Evolutionary conservation across 2,113 vertebrate genomes (phyloP).

Genomic region (Ellobius talpinus): DNA sequence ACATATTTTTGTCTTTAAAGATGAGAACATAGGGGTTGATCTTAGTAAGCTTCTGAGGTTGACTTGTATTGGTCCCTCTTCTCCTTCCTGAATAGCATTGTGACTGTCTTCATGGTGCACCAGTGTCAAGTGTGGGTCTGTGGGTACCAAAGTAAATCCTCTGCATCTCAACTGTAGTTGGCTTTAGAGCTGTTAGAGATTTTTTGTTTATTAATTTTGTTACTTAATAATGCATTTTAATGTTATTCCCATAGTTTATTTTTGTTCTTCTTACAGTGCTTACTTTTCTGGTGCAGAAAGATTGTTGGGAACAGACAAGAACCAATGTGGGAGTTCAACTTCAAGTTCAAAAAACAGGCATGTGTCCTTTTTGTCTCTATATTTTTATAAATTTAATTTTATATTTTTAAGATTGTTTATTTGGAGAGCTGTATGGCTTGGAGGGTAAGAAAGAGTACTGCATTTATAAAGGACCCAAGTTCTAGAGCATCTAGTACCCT

Average conservation of each 20-base stretch:
- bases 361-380: conserved; percentile 55
- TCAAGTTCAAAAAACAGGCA: conserved; percentile 98
- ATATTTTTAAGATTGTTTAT: not conserved
- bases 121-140: conserved; percentile 14
- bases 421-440: not conserved
- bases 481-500: not conserved
- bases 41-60: conserved; percentile 56
- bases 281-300: conserved; percentile 97
- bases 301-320: conserved; percentile 93
- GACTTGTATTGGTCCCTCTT: conserved; percentile 68
- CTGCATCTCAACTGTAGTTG: conserved; percentile 31
- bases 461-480: not conserved
- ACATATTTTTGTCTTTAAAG: conserved; percentile 63
- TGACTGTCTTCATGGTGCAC: conserved; percentile 49
- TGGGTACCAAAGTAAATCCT: conserved; percentile 39
- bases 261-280: conserved; percentile 90
- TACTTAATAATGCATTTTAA: conserved; percentile 8
- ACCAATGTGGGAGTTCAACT: conserved; percentile 98
- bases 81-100: conserved; percentile 31
- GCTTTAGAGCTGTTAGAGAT: conserved; percentile 60
- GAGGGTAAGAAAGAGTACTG: not conserved
- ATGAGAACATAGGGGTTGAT: conserved; percentile 58
- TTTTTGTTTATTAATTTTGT: not conserved
- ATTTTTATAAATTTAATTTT: not conserved
- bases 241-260: conserved; percentile 49